A percentile compares a stretch with the other conserved stretches of the same genome.
Evolutionary conservation across 2,797 vertebrate species (phyloP).

Genomic region (Cirrhinus mrigala): DNA sequence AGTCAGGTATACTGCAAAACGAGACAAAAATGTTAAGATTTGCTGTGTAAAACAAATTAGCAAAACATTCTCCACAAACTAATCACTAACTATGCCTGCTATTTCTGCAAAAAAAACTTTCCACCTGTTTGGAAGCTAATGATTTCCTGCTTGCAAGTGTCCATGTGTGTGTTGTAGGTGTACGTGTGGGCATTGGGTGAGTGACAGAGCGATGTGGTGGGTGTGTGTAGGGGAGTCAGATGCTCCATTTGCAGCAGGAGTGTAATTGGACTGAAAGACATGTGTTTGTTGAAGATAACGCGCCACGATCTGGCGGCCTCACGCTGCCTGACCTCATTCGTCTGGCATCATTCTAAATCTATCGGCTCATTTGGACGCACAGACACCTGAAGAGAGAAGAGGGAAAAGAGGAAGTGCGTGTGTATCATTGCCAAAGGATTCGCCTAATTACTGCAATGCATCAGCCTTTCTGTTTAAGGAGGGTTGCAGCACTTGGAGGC

Average conservation of each 20-base stretch:
- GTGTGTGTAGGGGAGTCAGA: slow-evolving; percentile 43
- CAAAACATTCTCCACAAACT: not conserved
- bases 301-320: slow-evolving; percentile 47
- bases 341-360: slow-evolving; percentile 47
- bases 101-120: not conserved
- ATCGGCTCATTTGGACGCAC: slow-evolving; percentile 46
- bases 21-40: not conserved
- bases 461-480: slow-evolving; percentile 34
- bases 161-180: not conserved
- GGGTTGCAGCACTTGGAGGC: slow-evolving; percentile 1
- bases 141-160: slow-evolving; percentile 8
- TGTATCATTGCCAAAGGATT: slow-evolving; percentile 31
- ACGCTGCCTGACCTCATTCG: slow-evolving; percentile 57
- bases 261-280: slow-evolving; percentile 62
- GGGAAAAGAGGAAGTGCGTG: slow-evolving; percentile 20
- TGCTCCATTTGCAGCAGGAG: slow-evolving; percentile 59
- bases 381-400: slow-evolving; percentile 30
- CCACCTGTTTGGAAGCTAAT: not conserved
- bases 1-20: not conserved
- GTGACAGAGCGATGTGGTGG: slow-evolving; percentile 54
- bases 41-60: not conserved
- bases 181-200: slow-evolving; percentile 24
- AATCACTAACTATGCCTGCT: not conserved
- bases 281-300: slow-evolving; percentile 66
- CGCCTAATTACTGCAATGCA: slow-evolving; percentile 47